Evolutionary conservation across 2,113 vertebrate species (phyloP), one percentile per base, ranked within the genome.

Genomic region (Gymnobelideus leadbeateri): DNA sequence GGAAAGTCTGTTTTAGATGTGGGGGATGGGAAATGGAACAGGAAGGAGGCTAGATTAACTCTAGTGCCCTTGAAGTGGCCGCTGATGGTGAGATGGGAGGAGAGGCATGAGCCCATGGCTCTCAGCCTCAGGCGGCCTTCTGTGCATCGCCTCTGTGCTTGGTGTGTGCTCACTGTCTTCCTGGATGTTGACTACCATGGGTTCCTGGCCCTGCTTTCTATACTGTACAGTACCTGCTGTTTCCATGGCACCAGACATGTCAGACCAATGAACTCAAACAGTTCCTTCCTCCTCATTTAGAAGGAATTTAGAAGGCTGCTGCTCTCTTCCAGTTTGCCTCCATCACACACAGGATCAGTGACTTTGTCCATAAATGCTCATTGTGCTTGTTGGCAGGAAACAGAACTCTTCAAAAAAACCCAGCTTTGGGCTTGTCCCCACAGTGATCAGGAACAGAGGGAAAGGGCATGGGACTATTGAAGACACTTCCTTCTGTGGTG

Each of bases 101-200:
- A n/a, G 3, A 77, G 68, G 16, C 37, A 19, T 5, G 14, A 77
- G 37, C 28, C 26, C 57, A 31, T 55, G 28, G 26, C 16, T 3
- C 57, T 31, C 3, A 37, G n/a, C n/a, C 37, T 84, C 68, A 2
- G n/a, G 6, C 16, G 4, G 11, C 7, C n/a, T 21, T 43, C 68
- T 84, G 16, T 5, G 12, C 1, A 1, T 19, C 6, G 5, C 16
- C 4, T 14, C 16, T 5, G 43, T 7, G n/a, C 14, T 19, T 43
- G 16, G n/a, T 8, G 19, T 19, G 2, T n/a, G 5, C 6, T 84
- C 28, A 31, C 57, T 37, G 57, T 4, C 11, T 14, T 37, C 57
- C 57, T 68, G 57, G 11, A 16, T 68, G 31, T 12, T 68, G 28
- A 37, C 31, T 84, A 1, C n/a, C 16, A 6, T 31, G 16, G n/a